Base-by-base conservation (phyloP, 2,797 vertebrate species). In the Anas flavirostris region DNA sequence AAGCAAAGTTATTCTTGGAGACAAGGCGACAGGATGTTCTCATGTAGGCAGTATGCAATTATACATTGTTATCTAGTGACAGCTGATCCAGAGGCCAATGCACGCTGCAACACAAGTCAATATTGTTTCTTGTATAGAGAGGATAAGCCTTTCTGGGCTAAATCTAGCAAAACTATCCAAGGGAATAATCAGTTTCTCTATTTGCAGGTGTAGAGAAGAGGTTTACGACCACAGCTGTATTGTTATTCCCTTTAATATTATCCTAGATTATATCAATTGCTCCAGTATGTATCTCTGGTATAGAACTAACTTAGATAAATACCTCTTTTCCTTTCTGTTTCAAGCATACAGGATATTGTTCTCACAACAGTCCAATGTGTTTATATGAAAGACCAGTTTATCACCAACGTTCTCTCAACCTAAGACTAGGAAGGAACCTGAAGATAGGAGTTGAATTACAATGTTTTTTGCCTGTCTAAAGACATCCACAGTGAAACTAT, bases 1-100 rank as follows among this genome's bases (percentile, higher is more conserved):
- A 22, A 89, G 39, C 37, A 17, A 76, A 94, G 82, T 83, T 96
- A 85, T 90, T 97, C 92, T 95, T 92, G 76, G 89, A 95, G 73
- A 69, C 3, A 0, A 78, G 56, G 76, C 1, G 0, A 84, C 93
- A 95, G 91, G 87, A 95, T 95, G 85, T 91, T 92, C 92, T 96
- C 91, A 86, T 88, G 93, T 43, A 94, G 76, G 55, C 85, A 94
- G 79, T 50, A 88, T 88, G 93, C 70, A 88, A 92, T 94, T 94
- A 90, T 88, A 91, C 87, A 84, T 63, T 90, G 76, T 78, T 95
- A 90, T 86, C 85, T 35, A 69, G 77, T 52, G 87, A 73, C 80
- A 69, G 89, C 55, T 83, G 77, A 92, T 86, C 73, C 87, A 76
- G 82, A 76, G 75, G 66, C 79, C 87, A 79, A 82, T 31, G 7